phyloP scores from a whole-genome alignment of 2,113 vertebrate species.

The Chloebia gouldiae region DNA sequence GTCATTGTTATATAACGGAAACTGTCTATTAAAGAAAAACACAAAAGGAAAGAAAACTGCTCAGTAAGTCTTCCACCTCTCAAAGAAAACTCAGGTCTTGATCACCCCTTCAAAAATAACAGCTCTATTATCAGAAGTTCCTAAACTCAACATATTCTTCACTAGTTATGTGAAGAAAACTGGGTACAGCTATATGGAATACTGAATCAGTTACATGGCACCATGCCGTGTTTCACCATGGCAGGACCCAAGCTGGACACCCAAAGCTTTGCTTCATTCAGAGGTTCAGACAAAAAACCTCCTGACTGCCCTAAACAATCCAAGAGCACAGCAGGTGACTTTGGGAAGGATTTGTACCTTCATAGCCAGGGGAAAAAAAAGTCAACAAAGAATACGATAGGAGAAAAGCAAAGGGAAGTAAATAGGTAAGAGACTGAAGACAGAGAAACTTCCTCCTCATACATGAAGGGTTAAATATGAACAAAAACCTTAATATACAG shows the following conservation, averaged over 20 bases:
- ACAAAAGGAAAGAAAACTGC: neutral
- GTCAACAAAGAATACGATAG: neutral
- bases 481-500: neutral
- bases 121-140: neutral
- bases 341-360: neutral
- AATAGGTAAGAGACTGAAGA: neutral
- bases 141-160: neutral
- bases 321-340: neutral
- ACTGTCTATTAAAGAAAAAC: slow-evolving; percentile 75
- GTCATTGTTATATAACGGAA: slow-evolving; percentile 91
- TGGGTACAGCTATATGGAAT: neutral
- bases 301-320: neutral
- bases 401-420: neutral
- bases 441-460: neutral
- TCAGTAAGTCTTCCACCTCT: neutral
- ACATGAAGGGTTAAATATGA: neutral
- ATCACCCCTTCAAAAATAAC: neutral
- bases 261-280: neutral
- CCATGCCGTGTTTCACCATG: neutral
- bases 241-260: neutral
- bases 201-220: neutral
- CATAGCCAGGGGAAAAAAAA: neutral
- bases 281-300: neutral
- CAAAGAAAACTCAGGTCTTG: neutral
- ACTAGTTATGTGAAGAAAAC: neutral